Evolutionary conservation across 92 coral and sea anemone species (phyloP), one percentile per base, ranked within the genome.

Genomic region (Porites lobata): DNA sequence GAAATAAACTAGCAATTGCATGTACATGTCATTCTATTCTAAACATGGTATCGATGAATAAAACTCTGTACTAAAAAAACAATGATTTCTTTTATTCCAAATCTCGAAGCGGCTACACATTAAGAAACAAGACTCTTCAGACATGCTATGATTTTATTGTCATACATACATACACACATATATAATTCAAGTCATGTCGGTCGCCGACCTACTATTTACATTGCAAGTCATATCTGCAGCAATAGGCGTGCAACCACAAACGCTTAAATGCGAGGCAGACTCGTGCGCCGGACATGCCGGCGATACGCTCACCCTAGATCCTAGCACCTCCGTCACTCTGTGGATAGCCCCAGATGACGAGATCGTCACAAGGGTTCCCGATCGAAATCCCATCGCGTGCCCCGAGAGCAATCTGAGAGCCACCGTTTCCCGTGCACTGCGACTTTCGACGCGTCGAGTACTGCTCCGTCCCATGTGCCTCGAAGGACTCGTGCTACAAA

Each of bases 311-410:
- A 4, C 1, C 0, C 9, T 57, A 17, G 80, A 58, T 9, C n/a
- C 20, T 11, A 3, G 24, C 22, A 5, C 20, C n/a, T 56, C 52
- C 21, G 15, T n/a, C 9, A 76, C 80, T 22, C 21, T 76, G 67
- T 76, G 80, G 80, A 76, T 76, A 3, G 80, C 80, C 12, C 80
- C 80, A 57, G 80, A 76, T 2, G 67, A 76, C 21, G 80, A 26
- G 19, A 22, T 76, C 51, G 67, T 24, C 67, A 1, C 50, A 1
- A 24, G 29, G 51, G 21, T 76, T 20, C 65, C 80, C 9, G 22
- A 76, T 3, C 67, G 1, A 17, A 57, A 13, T 2, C 65, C 80
- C 51, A 56, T 76, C 50, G 12, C 68, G 51, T 76, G 80, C 26
- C 80, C 53, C 1, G 67, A 51, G 0, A 76, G 80, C 22, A 57